These are phyloP conservation scores for Prenolepis imparis DNA, from an alignment of 2,888 invertebrate genomes.

Conservation along the genomic window DNA sequence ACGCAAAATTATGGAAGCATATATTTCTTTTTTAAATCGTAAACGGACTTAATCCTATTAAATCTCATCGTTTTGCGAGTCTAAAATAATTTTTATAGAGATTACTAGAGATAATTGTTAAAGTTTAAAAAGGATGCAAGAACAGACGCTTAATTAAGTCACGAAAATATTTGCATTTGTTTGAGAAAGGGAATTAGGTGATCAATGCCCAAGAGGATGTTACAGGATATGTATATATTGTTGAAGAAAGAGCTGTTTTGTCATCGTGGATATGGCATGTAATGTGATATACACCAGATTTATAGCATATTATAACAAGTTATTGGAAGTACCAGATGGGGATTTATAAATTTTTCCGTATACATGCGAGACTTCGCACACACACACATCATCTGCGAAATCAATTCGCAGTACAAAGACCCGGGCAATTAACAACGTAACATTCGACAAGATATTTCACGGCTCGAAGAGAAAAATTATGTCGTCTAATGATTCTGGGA, in stretches of 20 bases:
- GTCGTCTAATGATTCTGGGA: constrained; percentile 50
- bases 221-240: constrained; percentile 59
- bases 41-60: background rate
- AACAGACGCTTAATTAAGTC: background rate
- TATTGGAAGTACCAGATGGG: constrained; percentile 70
- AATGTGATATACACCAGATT: constrained; percentile 69
- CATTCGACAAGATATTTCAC: constrained; percentile 71
- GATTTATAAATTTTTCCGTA: constrained; percentile 68
- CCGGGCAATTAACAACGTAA: constrained; percentile 68
- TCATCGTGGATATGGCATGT: constrained; percentile 67
- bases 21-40: background rate
- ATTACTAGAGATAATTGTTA: background rate
- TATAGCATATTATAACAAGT: constrained; percentile 68
- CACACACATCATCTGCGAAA: constrained; percentile 33
- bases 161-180: background rate
- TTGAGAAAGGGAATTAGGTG: background rate
- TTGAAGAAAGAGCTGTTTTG: constrained; percentile 64
- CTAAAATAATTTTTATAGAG: background rate
- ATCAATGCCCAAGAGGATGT: constrained; percentile 50
- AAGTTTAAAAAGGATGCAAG: background rate
- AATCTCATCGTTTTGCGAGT: background rate
- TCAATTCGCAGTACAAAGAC: constrained; percentile 53
- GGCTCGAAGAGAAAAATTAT: constrained; percentile 62
- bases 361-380: constrained; percentile 31
- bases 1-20: background rate